Evolutionary conservation across 2,888 invertebrate species (phyloP), one percentile per base, ranked within the genome.

Genomic region (Myopa tessellatipennis): DNA sequence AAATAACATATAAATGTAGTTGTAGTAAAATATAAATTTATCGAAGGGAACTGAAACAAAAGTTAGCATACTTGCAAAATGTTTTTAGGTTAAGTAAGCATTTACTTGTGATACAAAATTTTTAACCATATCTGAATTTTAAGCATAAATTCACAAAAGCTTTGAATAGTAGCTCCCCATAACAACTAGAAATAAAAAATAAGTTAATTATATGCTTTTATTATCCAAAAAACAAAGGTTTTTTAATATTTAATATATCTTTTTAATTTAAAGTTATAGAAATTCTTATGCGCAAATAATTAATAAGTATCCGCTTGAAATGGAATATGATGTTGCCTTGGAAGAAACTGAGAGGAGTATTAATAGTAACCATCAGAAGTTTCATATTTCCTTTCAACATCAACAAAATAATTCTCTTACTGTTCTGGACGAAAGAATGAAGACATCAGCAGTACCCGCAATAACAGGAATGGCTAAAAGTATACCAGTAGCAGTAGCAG

Each of bases 311-410:
- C 55, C 58, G 26, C 61, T 61, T 74, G 75, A 65, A 70, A 85
- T 84, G 83, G 84, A 84, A 81, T 84, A 84, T 79, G 85, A 84
- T 81, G 84, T 84, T 72, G 83, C 83, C 73, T 83, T 83, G 65
- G 82, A 82, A 26, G 81, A 82, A 71, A 78, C 77, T 18, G 52
- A 74, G 34, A 75, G 69, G 69, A 45, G 60, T 69, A 68, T 67
- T 77, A 76, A 69, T 75, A n/a, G 55, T 68, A 74, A 12, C 26
- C 34, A 72, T 50, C 52, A 61, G 14, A 71, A 75, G 65, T 63
- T 76, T 40, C 52, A 76, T 50, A 16, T 14, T 7, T 45, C 26
- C 40, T 76, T 40, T 50, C 70, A 61, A 76, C 26, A 71, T n/a
- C 71, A 71, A 34, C 50, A 68, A 18, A 36, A 78, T 69, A 76